Base-by-base conservation (phyloP, 2,113 vertebrate species). In the Sebastes fasciatus region DNA sequence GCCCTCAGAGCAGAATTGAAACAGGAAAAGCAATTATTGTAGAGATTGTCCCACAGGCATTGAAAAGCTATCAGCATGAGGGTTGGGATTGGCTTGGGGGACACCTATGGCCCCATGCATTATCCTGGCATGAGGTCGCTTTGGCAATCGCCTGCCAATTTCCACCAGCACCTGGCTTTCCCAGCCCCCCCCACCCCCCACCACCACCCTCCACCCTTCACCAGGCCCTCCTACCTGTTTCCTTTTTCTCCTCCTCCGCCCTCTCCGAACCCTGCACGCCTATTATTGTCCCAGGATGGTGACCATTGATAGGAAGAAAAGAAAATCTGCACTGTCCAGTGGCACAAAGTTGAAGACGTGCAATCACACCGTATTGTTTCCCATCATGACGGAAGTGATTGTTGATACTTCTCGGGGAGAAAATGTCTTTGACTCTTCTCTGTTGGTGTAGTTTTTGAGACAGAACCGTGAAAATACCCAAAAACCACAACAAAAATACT, bases 91-190 rank as follows among this genome's bases (percentile, higher is more conserved):
- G 96, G 96, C 96, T 97, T 74, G 95, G 95, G 95, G 96, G 96
- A 97, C 97, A 98, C 97, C 97, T 98, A 96, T 96, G 26, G 86
- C 90, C 97, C 96, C 96, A 96, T 96, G 95, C 96, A 97, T 98
- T 97, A 96, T 96, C 96, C 95, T 96, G 82, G 96, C 96, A 96
- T 96, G 95, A 97, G 96, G 96, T 97, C 94, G 91, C 95, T 96
- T 95, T 95, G 93, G 94, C 95, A 96, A 97, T 97, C 96, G 93
- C 88, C 86, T 95, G 93, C 95, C 96, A 96, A 96, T 96, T 96
- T 97, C 96, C 95, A 92, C 95, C 95, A 96, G 95, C 96, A 96
- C 96, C 94, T 96, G 95, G 97, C 94, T 91, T 82, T 92, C 94
- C 87, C 95, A 94, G 60, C 5, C 23, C 58, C 52, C 52, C 13